Percentiles rank a stretch among this genome's conserved stretches.
phyloP scores from a whole-genome alignment of 2,888 invertebrate genomes.

The Glomeris marginata region DNA sequence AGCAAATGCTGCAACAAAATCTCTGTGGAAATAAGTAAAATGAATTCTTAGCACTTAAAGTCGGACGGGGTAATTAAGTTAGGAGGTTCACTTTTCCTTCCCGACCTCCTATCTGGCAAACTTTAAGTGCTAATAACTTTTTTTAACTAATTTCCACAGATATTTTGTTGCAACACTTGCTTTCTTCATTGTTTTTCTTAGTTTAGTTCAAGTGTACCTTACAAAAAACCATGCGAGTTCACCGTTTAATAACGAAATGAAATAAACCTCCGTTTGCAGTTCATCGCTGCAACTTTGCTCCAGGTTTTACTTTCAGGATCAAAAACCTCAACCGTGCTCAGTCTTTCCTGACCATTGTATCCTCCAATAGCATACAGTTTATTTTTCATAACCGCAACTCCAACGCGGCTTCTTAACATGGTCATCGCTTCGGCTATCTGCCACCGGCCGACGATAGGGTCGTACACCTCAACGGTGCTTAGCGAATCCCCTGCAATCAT shows the following conservation, averaged over 20 bases:
- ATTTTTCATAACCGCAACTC: slow-evolving; percentile 66
- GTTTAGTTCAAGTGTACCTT: not conserved
- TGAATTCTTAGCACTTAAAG: too few species aligned
- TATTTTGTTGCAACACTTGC: too few species aligned
- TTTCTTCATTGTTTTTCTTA: too few species aligned
- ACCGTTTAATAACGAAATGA: not conserved
- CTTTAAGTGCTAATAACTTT: too few species aligned
- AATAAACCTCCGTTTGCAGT: slow-evolving; percentile 54
- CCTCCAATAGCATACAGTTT: slow-evolving; percentile 63
- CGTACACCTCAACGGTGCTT: slow-evolving; percentile 69
- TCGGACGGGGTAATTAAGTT: too few species aligned
- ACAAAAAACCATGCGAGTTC: too few species aligned
- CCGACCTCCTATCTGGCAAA: too few species aligned
- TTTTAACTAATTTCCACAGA: too few species aligned
- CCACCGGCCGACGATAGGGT: slow-evolving; percentile 55
- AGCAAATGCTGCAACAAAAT: too few species aligned
- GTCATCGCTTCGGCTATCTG: slow-evolving; percentile 65
- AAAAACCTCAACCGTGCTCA: slow-evolving; percentile 71
- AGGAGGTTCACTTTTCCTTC: too few species aligned
- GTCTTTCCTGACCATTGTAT: slow-evolving; percentile 65
- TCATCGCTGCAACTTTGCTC: slow-evolving; percentile 63
- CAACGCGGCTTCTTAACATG: slow-evolving; percentile 64
- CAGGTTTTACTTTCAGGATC: slow-evolving; percentile 55
- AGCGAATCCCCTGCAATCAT: slow-evolving; percentile 47
- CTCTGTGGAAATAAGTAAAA: too few species aligned